These are phyloP conservation scores for Phyllostomus hastatus DNA, from an alignment of 2,113 vertebrate genomes.

Conservation along the genomic window DNA sequence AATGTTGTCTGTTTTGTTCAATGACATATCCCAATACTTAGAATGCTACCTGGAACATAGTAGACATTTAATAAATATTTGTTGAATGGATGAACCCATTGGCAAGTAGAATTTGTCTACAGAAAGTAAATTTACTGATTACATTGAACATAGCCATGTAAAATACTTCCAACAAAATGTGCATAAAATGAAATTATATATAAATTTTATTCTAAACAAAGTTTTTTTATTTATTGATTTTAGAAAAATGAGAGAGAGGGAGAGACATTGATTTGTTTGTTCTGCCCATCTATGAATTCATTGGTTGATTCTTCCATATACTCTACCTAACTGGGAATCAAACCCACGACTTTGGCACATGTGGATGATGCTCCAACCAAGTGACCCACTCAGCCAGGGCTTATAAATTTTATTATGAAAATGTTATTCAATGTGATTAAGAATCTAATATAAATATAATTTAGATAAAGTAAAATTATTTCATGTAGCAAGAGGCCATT, in stretches of 20 bases:
- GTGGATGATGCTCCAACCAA: too few relatives aligned
- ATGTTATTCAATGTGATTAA: neutral
- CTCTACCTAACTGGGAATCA: too few relatives aligned
- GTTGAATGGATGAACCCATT: neutral
- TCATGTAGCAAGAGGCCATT: neutral
- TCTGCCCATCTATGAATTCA: too few relatives aligned
- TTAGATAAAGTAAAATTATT: neutral
- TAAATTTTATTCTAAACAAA: neutral
- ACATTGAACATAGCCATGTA: neutral
- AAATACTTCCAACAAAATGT: neutral
- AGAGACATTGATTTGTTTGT: too few relatives aligned
- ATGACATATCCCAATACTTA: neutral
- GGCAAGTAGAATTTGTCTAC: neutral
- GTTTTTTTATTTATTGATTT: too few relatives aligned
- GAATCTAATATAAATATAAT: neutral
- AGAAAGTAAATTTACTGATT: neutral
- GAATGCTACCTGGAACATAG: neutral
- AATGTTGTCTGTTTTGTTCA: neutral
- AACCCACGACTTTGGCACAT: too few relatives aligned
- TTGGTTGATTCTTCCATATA: too few relatives aligned
- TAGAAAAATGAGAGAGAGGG: too few relatives aligned
- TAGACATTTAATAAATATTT: neutral
- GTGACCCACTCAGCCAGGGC: too few relatives aligned
- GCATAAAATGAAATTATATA: neutral
- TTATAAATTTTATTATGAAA: slow-evolving; percentile 10